phyloP scores from a whole-genome alignment of 1,140 invertebrate species.

The Neomicropteryx cornuta region DNA sequence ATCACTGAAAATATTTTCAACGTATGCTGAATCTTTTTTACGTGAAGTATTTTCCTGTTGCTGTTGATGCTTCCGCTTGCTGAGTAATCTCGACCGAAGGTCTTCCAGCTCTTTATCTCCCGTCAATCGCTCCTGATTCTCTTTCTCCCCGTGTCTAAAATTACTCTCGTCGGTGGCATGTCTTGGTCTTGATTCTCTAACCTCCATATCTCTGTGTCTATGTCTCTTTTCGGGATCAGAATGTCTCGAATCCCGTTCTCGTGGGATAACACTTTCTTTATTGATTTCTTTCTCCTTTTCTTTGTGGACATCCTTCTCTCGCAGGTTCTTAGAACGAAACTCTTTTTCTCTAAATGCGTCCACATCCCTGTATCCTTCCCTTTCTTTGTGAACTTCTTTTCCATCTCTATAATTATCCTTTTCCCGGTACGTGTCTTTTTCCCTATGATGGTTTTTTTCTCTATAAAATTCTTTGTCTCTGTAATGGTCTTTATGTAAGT shows the following conservation, averaged over 20 bases:
- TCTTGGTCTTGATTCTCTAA: constrained; percentile 32
- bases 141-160: constrained; percentile 42
- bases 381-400: constrained; percentile 21
- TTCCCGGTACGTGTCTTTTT: constrained; percentile 13
- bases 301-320: constrained; percentile 27
- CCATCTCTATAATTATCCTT: constrained; percentile 23
- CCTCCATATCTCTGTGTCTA: constrained; percentile 31
- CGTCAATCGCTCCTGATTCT: constrained; percentile 41
- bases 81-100: constrained; percentile 56
- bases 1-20: too few species aligned
- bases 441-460: constrained; percentile 28
- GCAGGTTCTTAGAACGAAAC: constrained; percentile 17
- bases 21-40: constrained; percentile 30
- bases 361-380: constrained; percentile 29
- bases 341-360: constrained; percentile 18
- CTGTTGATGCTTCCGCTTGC: constrained; percentile 47
- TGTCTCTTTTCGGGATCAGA: constrained; percentile 34
- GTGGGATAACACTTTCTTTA: constrained; percentile 22
- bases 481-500: constrained; percentile 20
- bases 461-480: constrained; percentile 34
- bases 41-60: constrained; percentile 38
- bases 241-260: constrained; percentile 39
- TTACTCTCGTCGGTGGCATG: constrained; percentile 32
- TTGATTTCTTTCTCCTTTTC: constrained; percentile 19
- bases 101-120: constrained; percentile 56